These are phyloP conservation scores for Avahi laniger DNA, from an alignment of 2,797 vertebrate species.

Conservation along the genomic window DNA sequence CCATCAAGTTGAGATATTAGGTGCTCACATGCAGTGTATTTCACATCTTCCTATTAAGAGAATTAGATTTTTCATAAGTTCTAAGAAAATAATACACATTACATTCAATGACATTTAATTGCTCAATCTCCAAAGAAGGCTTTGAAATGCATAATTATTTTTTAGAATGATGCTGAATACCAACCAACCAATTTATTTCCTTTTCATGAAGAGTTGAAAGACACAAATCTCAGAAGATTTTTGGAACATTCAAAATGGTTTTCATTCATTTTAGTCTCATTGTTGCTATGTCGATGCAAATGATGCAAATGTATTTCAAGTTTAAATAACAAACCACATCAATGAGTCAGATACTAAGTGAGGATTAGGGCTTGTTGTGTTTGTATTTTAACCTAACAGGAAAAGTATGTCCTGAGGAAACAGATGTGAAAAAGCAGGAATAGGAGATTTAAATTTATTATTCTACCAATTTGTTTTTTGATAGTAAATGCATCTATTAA, in stretches of 20 bases:
- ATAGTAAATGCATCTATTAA: background rate
- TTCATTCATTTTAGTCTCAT: background rate
- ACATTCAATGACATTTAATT: background rate
- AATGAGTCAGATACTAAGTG: slow-evolving; percentile 15
- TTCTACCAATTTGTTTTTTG: background rate
- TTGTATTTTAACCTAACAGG: background rate
- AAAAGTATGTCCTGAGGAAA: background rate
- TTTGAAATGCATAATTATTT: slow-evolving; percentile 33
- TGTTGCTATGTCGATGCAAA: slow-evolving; percentile 30
- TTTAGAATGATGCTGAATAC: background rate
- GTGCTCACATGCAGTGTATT: background rate
- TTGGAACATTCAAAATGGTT: background rate
- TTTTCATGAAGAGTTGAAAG: slow-evolving; percentile 4
- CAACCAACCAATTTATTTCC: background rate
- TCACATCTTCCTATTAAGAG: background rate
- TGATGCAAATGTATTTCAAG: slow-evolving; percentile 47
- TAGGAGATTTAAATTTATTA: background rate
- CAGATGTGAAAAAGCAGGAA: background rate
- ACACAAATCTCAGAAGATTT: slow-evolving; percentile 30
- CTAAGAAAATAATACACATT: background rate
- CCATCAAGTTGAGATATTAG: background rate
- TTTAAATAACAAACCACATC: background rate
- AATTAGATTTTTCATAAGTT: background rate
- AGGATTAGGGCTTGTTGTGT: background rate
- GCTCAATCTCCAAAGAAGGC: background rate